Conservation (phyloP, 1,140 invertebrate species). For the Zaprionus inermis region DNA sequence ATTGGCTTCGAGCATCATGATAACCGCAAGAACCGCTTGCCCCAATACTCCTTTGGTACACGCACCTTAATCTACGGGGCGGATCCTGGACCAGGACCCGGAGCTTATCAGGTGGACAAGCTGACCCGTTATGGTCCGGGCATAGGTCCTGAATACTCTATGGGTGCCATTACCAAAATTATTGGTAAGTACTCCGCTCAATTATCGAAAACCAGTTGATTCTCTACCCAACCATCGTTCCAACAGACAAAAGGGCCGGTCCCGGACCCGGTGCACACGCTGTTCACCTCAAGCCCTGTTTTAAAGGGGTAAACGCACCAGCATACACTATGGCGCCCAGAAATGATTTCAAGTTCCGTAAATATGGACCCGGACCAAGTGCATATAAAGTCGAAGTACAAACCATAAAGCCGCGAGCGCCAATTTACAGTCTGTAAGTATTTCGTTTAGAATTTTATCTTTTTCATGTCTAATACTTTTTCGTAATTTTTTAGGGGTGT, state of each 20-base stretch:
- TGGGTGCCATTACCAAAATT: constrained; percentile 60
- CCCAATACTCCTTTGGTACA: constrained; percentile 86
- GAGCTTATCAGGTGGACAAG: constrained; percentile 68
- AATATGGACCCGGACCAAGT: constrained; percentile 86
- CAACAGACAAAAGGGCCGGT: constrained; percentile 61
- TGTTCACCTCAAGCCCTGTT: constrained; percentile 84
- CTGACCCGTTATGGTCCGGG: constrained; percentile 68
- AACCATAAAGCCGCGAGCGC: constrained; percentile 77
- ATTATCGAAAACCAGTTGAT: neutral
- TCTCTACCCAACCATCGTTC: neutral
- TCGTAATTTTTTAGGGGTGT: constrained; percentile 73
- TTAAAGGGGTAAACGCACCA: constrained; percentile 85
- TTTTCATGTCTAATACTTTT: neutral
- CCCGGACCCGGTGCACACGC: constrained; percentile 87
- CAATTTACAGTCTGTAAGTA: constrained; percentile 85
- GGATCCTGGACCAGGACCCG: constrained; percentile 67
- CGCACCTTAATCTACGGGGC: constrained; percentile 49
- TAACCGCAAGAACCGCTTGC: constrained; percentile 85
- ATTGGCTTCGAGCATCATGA: constrained; percentile 87
- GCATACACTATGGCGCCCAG: constrained; percentile 86
- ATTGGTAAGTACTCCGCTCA: constrained; percentile 40
- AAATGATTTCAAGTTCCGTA: constrained; percentile 77
- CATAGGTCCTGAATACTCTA: constrained; percentile 71
- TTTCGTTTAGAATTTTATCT: neutral
- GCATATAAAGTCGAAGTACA: constrained; percentile 85